Evolutionary conservation across 2,797 vertebrate genomes (phyloP).

Genomic region (Phoeniculus purpureus): DNA sequence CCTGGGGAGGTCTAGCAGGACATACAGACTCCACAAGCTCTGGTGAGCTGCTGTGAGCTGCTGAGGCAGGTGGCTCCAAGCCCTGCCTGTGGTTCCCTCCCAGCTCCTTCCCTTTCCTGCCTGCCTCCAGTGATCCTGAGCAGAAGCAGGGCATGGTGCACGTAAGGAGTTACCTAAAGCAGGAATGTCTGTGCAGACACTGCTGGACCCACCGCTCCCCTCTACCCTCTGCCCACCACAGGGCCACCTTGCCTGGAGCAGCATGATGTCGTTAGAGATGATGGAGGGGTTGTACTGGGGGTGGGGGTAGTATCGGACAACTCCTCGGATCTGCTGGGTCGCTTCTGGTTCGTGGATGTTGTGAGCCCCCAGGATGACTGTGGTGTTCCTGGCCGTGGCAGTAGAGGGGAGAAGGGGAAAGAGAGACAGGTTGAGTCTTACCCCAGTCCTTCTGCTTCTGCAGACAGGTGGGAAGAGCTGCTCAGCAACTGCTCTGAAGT

Average conservation of each 20-base stretch:
- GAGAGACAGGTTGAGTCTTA: not conserved
- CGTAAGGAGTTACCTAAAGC: not conserved
- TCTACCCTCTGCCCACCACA: accelerated
- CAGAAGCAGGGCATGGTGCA: not conserved
- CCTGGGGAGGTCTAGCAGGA: not conserved
- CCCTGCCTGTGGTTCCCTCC: not conserved
- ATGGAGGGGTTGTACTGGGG: accelerated
- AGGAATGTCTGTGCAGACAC: accelerated
- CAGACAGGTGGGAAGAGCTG: not conserved
- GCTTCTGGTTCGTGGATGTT: not conserved
- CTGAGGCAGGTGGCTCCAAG: not conserved
- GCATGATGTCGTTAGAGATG: not conserved
- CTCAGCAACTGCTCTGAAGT: not conserved
- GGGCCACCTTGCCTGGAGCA: conserved; percentile 54
- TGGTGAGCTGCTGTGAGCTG: not conserved
- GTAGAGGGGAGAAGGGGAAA: not conserved
- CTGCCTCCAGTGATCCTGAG: not conserved
- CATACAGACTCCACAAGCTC: not conserved
- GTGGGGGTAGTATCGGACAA: conserved; percentile 32
- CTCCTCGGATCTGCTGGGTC: conserved; percentile 53
- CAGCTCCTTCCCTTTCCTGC: not conserved
- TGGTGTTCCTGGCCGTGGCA: not conserved
- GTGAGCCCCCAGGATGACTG: conserved; percentile 63
- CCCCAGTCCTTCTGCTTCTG: accelerated
- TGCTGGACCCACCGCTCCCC: not conserved